phyloP scores from a whole-genome alignment of 2,888 invertebrate genomes.

The Zygogramma bicolorata region DNA sequence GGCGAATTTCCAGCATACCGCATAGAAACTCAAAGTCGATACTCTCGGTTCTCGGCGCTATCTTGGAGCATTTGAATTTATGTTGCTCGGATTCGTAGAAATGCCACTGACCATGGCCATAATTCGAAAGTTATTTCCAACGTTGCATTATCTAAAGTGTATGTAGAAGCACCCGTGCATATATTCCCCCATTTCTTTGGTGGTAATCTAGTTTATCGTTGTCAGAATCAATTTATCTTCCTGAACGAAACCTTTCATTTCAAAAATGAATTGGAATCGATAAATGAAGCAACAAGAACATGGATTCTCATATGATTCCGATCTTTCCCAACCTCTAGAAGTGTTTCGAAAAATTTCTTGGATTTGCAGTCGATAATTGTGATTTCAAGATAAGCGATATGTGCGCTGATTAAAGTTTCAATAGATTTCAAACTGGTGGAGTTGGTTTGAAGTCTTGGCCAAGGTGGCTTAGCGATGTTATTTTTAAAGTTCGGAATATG shows the following conservation, averaged over 20 bases:
- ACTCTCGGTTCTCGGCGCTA: background rate
- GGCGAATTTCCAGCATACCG: background rate
- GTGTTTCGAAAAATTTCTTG: too few relatives aligned
- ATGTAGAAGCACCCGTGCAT: slow-evolving; percentile 40
- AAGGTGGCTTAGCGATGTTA: too few relatives aligned
- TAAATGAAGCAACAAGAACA: too few relatives aligned
- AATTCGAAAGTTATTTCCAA: slow-evolving; percentile 52
- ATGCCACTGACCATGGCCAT: slow-evolving; percentile 55
- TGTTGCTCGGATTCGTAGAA: slow-evolving; percentile 50
- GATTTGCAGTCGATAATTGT: too few relatives aligned
- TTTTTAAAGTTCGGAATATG: too few relatives aligned
- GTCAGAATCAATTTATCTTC: background rate
- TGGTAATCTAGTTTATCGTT: background rate
- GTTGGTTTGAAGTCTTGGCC: too few relatives aligned
- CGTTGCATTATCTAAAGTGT: slow-evolving; percentile 49
- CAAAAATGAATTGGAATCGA: too few relatives aligned
- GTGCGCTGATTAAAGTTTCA: too few relatives aligned
- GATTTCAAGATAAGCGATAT: too few relatives aligned
- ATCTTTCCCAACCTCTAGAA: too few relatives aligned
- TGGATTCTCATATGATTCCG: too few relatives aligned
- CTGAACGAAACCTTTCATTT: background rate
- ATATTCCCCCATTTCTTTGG: background rate
- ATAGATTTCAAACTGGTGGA: too few relatives aligned
- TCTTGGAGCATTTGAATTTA: slow-evolving; percentile 45
- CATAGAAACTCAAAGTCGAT: background rate